phyloP scores from a whole-genome alignment of 2,888 invertebrate species.

The Noctua janthe region DNA sequence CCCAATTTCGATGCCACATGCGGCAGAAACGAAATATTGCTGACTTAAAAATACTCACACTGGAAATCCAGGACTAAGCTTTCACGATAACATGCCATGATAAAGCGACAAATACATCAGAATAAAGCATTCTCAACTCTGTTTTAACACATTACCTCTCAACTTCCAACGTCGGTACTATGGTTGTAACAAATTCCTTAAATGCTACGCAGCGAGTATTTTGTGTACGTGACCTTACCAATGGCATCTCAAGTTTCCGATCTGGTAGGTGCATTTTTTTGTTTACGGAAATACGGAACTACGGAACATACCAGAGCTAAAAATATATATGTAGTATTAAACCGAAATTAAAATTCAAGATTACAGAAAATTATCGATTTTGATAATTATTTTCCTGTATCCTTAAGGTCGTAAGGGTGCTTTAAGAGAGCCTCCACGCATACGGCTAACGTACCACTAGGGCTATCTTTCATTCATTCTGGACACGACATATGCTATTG shows the following conservation, averaged over 20 bases:
- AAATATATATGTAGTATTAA: slow-evolving; percentile 20
- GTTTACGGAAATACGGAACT: slow-evolving; percentile 41
- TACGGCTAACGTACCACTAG: neutral
- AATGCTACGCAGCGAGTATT: slow-evolving; percentile 18
- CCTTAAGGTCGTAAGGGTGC: slow-evolving; percentile 11
- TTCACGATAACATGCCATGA: neutral
- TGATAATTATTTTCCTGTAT: slow-evolving; percentile 27
- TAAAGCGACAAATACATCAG: neutral
- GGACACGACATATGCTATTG: neutral
- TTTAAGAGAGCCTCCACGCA: neutral
- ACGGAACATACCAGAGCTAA: slow-evolving; percentile 26
- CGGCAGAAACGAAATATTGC: neutral
- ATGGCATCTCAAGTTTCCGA: slow-evolving; percentile 45
- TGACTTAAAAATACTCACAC: neutral
- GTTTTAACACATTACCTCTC: neutral
- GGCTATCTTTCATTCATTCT: neutral
- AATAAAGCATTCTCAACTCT: neutral
- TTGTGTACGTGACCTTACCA: slow-evolving; percentile 48
- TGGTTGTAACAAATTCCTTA: neutral
- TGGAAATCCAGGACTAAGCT: neutral
- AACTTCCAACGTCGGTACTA: neutral
- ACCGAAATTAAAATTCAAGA: slow-evolving; percentile 35
- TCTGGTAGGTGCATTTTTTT: slow-evolving; percentile 41
- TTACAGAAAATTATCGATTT: slow-evolving; percentile 13
- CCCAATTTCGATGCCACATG: too few relatives aligned